Evolutionary conservation across 2,113 vertebrate genomes (phyloP).

Genomic region (Syngnathus floridae): DNA sequence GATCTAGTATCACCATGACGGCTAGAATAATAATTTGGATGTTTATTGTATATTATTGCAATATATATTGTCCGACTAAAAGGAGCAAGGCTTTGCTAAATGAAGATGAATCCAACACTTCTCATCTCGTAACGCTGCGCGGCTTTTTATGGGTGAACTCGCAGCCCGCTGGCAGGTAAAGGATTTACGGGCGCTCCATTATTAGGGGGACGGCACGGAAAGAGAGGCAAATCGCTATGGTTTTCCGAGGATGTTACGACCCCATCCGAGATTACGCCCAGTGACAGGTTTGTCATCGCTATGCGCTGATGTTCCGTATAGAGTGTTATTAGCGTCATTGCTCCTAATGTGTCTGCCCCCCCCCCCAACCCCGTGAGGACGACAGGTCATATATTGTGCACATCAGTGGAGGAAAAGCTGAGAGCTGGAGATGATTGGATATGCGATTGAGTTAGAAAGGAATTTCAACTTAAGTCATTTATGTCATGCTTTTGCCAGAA

Average conservation of each 20-base stretch:
- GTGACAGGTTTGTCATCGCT: constrained; percentile 94
- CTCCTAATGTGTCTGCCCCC: constrained; percentile 86
- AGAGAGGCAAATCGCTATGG: constrained; percentile 77
- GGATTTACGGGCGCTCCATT: constrained; percentile 94
- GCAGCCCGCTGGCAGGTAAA: constrained; percentile 79
- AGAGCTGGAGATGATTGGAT: constrained; percentile 42
- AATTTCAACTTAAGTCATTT: background rate
- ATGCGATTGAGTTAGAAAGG: constrained; percentile 10
- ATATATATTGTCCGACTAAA: constrained; percentile 40
- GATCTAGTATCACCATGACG: background rate
- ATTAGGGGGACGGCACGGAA: constrained; percentile 82
- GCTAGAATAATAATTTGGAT: background rate
- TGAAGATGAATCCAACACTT: constrained; percentile 91
- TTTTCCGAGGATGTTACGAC: constrained; percentile 89
- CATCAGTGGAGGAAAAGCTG: constrained; percentile 61
- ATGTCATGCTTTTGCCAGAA: background rate
- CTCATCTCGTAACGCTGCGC: constrained; percentile 84
- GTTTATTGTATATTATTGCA: background rate
- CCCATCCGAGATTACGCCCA: constrained; percentile 88
- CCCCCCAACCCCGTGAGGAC: constrained; percentile 56
- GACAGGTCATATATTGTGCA: constrained; percentile 82
- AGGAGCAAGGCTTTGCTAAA: constrained; percentile 88
- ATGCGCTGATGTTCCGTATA: constrained; percentile 84
- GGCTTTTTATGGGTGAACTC: constrained; percentile 64
- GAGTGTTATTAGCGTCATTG: constrained; percentile 98